Percentiles rank a stretch among this genome's conserved stretches.
phyloP scores from a whole-genome alignment of 2,113 vertebrate genomes.

The Bostrychus sinensis region DNA sequence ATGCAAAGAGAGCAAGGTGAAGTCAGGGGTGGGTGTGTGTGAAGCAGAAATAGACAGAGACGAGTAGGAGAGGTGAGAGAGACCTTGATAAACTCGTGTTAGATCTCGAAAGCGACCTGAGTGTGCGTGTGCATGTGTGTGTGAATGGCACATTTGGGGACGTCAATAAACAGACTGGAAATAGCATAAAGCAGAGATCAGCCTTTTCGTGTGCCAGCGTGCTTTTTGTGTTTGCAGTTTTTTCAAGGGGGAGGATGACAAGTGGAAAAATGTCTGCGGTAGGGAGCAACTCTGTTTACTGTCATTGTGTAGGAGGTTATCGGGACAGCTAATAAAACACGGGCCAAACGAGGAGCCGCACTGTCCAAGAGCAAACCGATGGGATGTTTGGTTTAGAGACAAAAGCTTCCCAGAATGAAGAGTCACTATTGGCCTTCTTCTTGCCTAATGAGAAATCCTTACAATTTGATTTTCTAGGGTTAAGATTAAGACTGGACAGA shows the following conservation, averaged over 20 bases:
- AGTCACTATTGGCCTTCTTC: slow-evolving; percentile 36
- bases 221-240: slow-evolving; percentile 7
- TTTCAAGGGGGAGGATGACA: slow-evolving; percentile 11
- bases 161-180: slow-evolving; percentile 18
- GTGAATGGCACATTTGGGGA: slow-evolving; percentile 31
- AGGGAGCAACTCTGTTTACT: slow-evolving; percentile 25
- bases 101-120: slow-evolving; percentile 13
- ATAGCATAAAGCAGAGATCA: slow-evolving; percentile 19
- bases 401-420: slow-evolving; percentile 45
- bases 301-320: slow-evolving; percentile 34
- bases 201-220: neutral
- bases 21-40: slow-evolving; percentile 30
- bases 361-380: slow-evolving; percentile 7
- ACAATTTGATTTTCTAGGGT: too few relatives aligned
- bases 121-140: slow-evolving; percentile 16
- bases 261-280: slow-evolving; percentile 2
- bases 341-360: slow-evolving; percentile 29
- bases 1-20: slow-evolving; percentile 19
- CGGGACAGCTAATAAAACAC: slow-evolving; percentile 33
- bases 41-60: slow-evolving; percentile 13
- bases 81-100: slow-evolving; percentile 24
- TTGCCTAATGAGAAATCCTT: too few relatives aligned
- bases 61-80: slow-evolving; percentile 18
- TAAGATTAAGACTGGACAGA: too few relatives aligned
- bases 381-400: slow-evolving; percentile 43